Evolutionary conservation across 2,113 vertebrate species (phyloP), one percentile per base, ranked within the genome.

Genomic region (Promerops cafer): DNA sequence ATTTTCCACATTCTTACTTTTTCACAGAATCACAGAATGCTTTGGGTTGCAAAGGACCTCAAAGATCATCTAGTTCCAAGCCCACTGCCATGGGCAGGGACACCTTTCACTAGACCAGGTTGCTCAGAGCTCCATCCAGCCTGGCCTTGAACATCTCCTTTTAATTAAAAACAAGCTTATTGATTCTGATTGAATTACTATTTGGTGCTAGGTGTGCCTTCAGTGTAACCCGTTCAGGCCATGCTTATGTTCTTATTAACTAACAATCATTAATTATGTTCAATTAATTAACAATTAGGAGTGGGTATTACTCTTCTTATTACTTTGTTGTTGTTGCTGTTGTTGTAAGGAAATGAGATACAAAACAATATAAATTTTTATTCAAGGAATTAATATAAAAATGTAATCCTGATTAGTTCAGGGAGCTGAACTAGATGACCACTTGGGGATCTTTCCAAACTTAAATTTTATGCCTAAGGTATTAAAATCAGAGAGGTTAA

Each of bases 281-380:
- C 31, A 31, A 26, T 16, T 40, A 53, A 70, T 53, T 69, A 74
- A 39, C 11, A 56, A 44, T 53, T 16, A 65, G n/a, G 3, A 82
- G 3, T 45, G 4, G 2, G 3, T 42, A 45, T 66, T 87, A 9
- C 2, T 60, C 17, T 40, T 39, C 2, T 35, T 49, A 1, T 4
- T 47, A 27, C 10, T 35, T 7, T 5, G 13, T 21, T 15, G 27
- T 16, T 23, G 40, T 23, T 65, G 3, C 0, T 61, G 16, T 30
- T 13, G 9, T 14, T 30, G 27, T 31, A 59, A 60, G 5, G 8
- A 83, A 66, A 66, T 26, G 2, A 59, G 10, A 76, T 44, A 42
- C 1, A 64, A 68, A 66, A 54, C 2, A 40, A 54, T n/a, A 22
- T 21, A 68, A 30, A 4, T 59, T 50, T 53, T 85, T 65, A 26